phyloP scores from a whole-genome alignment of 2,888 invertebrate species.

The Hololepta plana region DNA sequence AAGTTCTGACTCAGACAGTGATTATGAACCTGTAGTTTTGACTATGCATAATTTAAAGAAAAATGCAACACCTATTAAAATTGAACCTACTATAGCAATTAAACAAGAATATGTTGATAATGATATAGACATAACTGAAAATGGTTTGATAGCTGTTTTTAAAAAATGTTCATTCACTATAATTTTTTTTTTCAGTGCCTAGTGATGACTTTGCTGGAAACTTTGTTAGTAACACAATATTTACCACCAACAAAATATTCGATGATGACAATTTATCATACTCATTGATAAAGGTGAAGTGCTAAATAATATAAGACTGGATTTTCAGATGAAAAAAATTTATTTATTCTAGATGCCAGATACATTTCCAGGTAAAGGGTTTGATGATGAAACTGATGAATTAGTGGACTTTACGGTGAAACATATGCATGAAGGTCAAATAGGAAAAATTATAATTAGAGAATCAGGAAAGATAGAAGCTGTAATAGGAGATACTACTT shows the following conservation, averaged over 20 bases:
- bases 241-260: conserved; percentile 14
- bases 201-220: too few relatives aligned
- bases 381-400: conserved; percentile 17
- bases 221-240: too few relatives aligned
- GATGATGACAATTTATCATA: conserved; percentile 18
- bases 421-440: conserved; percentile 20
- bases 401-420: conserved; percentile 18
- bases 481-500: conserved; percentile 16
- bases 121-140: too few relatives aligned
- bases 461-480: conserved; percentile 21
- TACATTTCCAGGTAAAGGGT: conserved; percentile 21
- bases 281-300: conserved; percentile 17
- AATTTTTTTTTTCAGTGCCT: too few relatives aligned
- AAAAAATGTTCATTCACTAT: too few relatives aligned
- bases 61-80: too few relatives aligned
- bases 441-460: conserved; percentile 18
- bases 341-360: conserved; percentile 18
- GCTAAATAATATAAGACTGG: conserved; percentile 2
- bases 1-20: too few relatives aligned
- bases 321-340: conserved; percentile 1
- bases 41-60: too few relatives aligned
- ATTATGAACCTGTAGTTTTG: too few relatives aligned
- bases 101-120: too few relatives aligned
- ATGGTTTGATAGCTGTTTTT: too few relatives aligned
- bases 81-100: too few relatives aligned